phyloP scores from a whole-genome alignment of 2,888 invertebrate genomes.

The Dioctria rufipes region DNA sequence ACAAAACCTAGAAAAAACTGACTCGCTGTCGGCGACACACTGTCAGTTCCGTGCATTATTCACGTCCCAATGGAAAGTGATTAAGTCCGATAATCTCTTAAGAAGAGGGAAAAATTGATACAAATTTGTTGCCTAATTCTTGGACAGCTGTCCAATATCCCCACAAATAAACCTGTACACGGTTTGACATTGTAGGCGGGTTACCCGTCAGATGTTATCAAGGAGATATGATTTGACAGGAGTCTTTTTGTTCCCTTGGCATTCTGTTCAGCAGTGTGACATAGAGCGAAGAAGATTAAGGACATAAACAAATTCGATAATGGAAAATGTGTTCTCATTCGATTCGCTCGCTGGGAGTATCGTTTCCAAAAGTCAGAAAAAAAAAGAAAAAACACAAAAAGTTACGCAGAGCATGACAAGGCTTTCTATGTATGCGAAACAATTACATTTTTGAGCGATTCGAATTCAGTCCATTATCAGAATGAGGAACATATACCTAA shows the following conservation, averaged over 20 bases:
- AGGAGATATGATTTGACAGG: background rate
- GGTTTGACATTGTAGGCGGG: constrained; percentile 27
- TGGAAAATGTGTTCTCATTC: background rate
- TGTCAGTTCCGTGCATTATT: too few species aligned
- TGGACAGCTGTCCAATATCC: constrained; percentile 18
- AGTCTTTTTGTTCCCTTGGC: background rate
- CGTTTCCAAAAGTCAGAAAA: background rate
- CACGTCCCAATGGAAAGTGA: constrained; percentile 15
- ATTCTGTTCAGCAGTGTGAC: background rate
- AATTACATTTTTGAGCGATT: too few species aligned
- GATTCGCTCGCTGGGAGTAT: background rate
- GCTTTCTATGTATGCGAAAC: too few species aligned
- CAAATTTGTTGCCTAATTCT: constrained; percentile 34
- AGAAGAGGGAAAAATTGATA: constrained; percentile 24
- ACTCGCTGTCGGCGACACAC: too few species aligned
- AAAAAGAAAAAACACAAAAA: background rate
- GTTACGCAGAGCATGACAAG: too few species aligned
- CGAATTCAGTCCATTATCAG: too few species aligned
- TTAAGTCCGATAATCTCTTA: constrained; percentile 26
- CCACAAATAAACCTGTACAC: constrained; percentile 12
- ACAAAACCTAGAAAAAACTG: too few species aligned
- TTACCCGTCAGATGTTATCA: constrained; percentile 28
- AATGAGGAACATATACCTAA: too few species aligned
- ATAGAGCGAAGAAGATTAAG: background rate
- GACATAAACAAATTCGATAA: background rate